These are phyloP conservation scores for Tenthredo scrophulariae DNA, from an alignment of 2,888 invertebrate species.

Conservation along the genomic window DNA sequence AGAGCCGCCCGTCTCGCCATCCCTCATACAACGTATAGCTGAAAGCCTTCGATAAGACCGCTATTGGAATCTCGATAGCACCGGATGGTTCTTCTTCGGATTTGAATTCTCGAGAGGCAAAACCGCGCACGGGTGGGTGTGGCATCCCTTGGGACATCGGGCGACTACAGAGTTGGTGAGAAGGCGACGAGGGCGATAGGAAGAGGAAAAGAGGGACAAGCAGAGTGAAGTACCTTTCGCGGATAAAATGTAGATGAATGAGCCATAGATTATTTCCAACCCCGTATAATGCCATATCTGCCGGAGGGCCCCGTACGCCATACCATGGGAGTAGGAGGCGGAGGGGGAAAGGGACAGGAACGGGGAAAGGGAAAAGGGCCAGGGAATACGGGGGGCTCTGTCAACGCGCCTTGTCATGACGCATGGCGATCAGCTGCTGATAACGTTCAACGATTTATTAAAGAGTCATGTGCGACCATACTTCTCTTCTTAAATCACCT, in stretches of 20 bases:
- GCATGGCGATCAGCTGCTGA: slow-evolving; percentile 75
- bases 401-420: slow-evolving; percentile 73
- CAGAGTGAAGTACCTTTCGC: slow-evolving; percentile 61
- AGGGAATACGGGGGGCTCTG: slow-evolving; percentile 65
- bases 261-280: slow-evolving; percentile 76
- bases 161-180: slow-evolving; percentile 59
- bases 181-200: slow-evolving; percentile 58
- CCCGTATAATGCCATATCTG: slow-evolving; percentile 73
- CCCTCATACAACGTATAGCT: slow-evolving; percentile 70
- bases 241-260: slow-evolving; percentile 77
- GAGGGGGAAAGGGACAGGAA: slow-evolving; percentile 58
- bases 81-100: slow-evolving; percentile 70
- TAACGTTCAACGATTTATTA: slow-evolving; percentile 73
- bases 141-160: slow-evolving; percentile 43
- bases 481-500: slow-evolving; percentile 52
- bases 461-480: slow-evolving; percentile 64
- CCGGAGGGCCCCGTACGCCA: slow-evolving; percentile 52
- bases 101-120: slow-evolving; percentile 66
- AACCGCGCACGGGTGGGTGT: slow-evolving; percentile 46
- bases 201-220: slow-evolving; percentile 50
- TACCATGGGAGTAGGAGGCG: slow-evolving; percentile 56
- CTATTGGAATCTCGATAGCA: slow-evolving; percentile 77
- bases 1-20: slow-evolving; percentile 73
- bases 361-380: slow-evolving; percentile 61
- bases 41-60: slow-evolving; percentile 76